A percentile compares a stretch with the other conserved stretches of the same genome.
phyloP scores from a whole-genome alignment of 1,140 invertebrate genomes.

The Trissolcus basalis region DNA sequence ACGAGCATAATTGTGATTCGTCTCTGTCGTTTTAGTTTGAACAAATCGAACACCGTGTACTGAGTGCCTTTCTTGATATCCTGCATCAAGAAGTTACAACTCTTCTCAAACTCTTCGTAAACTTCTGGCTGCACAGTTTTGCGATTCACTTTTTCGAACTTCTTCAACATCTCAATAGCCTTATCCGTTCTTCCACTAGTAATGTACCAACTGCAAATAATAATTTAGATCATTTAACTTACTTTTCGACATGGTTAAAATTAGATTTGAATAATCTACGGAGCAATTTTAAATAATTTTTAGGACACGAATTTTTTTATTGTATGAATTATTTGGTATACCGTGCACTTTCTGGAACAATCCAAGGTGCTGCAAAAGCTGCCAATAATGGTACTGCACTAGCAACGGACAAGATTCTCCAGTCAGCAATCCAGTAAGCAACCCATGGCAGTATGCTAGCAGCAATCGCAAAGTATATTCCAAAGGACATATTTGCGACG shows the following conservation, averaged over 20 bases:
- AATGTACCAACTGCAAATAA: conserved; percentile 81
- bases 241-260: too few species aligned
- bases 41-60: conserved; percentile 87
- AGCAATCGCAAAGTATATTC: conserved; percentile 89
- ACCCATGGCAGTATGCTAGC: conserved; percentile 88
- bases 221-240: conserved; percentile 6
- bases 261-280: neutral
- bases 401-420: conserved; percentile 84
- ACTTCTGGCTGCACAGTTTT: conserved; percentile 83
- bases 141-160: conserved; percentile 87
- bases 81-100: conserved; percentile 79
- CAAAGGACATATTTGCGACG: conserved; percentile 92
- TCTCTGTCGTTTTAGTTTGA: conserved; percentile 83
- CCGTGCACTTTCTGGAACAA: conserved; percentile 90
- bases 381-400: conserved; percentile 85
- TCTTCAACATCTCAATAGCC: conserved; percentile 85
- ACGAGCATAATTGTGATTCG: conserved; percentile 85
- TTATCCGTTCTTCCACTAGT: conserved; percentile 87
- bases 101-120: conserved; percentile 84
- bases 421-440: conserved; percentile 85
- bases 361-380: conserved; percentile 82
- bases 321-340: too few species aligned
- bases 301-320: too few species aligned
- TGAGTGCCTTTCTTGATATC: conserved; percentile 81
- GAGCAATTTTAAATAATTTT: too few species aligned